Percentiles rank a stretch among this genome's conserved stretches.
Evolutionary conservation across 2,888 invertebrate species (phyloP).

Genomic region (Cryptosula pallasiana): DNA sequence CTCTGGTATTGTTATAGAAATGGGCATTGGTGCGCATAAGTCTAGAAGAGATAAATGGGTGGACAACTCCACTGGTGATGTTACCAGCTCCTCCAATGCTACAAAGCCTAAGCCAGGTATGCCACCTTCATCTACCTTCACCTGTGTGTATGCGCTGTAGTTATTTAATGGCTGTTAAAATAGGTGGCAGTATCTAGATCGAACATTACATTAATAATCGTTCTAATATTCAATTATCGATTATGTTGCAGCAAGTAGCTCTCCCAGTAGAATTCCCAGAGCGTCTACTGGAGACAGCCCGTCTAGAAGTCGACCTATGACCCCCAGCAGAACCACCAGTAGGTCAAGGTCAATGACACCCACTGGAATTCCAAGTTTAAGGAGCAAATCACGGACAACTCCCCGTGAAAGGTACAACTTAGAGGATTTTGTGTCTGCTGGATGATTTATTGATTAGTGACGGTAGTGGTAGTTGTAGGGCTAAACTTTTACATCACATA

Average conservation of each 20-base stretch:
- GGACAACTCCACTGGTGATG: slow-evolving; percentile 11
- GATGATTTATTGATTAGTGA: too few species aligned
- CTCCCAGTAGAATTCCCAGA: not conserved
- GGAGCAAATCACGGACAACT: not conserved
- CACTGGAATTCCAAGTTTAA: not conserved
- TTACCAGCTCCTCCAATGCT: not conserved
- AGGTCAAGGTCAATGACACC: slow-evolving; percentile 11
- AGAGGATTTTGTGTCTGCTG: too few species aligned
- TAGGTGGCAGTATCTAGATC: too few species aligned
- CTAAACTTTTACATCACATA: too few species aligned
- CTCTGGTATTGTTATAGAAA: too few species aligned
- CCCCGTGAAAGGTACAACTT: slow-evolving; percentile 14
- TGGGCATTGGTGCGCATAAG: slow-evolving; percentile 6
- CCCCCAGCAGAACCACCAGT: not conserved
- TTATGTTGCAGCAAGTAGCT: not conserved
- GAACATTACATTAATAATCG: too few species aligned
- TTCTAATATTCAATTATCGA: not conserved
- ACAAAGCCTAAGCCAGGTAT: slow-evolving; percentile 9
- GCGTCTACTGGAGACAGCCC: not conserved
- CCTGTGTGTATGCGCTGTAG: too few species aligned
- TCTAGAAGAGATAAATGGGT: slow-evolving; percentile 4
- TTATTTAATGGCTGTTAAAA: too few species aligned
- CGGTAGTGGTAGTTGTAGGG: too few species aligned
- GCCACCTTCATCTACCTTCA: too few species aligned
- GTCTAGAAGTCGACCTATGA: not conserved